These are phyloP conservation scores for Eleginops maclovinus DNA, from an alignment of 2,113 vertebrate species.

Conservation along the genomic window DNA sequence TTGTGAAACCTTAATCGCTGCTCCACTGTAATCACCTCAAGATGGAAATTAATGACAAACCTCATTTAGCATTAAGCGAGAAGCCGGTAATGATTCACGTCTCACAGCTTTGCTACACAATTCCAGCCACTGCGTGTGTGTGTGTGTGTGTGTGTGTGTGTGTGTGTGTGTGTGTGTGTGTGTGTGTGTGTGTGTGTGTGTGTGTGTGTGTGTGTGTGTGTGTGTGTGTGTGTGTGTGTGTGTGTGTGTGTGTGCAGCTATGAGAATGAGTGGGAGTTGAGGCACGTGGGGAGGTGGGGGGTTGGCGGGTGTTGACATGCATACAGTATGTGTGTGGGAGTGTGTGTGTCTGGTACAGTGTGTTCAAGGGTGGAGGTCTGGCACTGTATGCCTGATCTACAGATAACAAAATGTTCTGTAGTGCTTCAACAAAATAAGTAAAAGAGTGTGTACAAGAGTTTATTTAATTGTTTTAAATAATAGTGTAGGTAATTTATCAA, in stretches of 20 bases:
- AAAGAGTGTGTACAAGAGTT: neutral
- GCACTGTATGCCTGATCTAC: constrained; percentile 40
- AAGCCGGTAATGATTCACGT: constrained; percentile 67
- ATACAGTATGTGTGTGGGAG: constrained; percentile 38
- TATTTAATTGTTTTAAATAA: neutral
- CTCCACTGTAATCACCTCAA: constrained; percentile 66
- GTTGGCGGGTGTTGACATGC: constrained; percentile 45
- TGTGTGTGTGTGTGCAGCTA: neutral
- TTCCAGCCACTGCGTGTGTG: constrained; percentile 37
- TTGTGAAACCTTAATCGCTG: constrained; percentile 59
- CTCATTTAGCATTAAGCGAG: constrained; percentile 55
- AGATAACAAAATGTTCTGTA: neutral
- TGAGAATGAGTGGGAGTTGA: constrained; percentile 53
- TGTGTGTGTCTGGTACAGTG: constrained; percentile 46
- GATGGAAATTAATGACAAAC: constrained; percentile 65
- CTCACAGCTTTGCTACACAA: constrained; percentile 55
- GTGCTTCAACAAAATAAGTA: neutral
- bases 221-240: constrained; percentile 20
- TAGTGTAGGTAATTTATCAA: neutral
- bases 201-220: constrained; percentile 19
- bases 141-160: constrained; percentile 26
- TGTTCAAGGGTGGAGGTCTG: constrained; percentile 50
- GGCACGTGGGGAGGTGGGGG: constrained; percentile 48
- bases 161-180: constrained; percentile 28
- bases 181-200: constrained; percentile 17